Percentiles rank a stretch among this genome's conserved stretches.
Evolutionary conservation across 1,140 invertebrate genomes (phyloP).

Genomic region (Cyclina sinensis): DNA sequence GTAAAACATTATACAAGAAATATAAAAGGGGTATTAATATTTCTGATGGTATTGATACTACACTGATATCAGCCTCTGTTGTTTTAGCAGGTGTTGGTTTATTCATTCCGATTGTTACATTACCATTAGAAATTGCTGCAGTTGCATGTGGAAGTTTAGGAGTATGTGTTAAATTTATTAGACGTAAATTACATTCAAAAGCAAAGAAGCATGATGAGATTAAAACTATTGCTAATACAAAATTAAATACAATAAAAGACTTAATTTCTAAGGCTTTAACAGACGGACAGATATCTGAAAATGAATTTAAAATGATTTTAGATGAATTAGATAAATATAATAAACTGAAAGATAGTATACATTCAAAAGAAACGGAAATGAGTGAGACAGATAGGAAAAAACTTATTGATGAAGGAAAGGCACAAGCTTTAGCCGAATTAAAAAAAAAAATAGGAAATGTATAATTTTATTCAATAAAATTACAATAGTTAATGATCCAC

Average conservation of each 20-base stretch:
- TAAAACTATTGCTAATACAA: not conserved
- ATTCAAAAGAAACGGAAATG: not conserved
- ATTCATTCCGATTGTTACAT: not conserved
- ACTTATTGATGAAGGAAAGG: not conserved
- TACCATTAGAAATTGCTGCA: constrained; percentile 19
- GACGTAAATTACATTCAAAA: not conserved
- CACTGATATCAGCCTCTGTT: too few relatives aligned
- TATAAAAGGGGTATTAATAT: too few relatives aligned
- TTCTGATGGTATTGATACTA: too few relatives aligned
- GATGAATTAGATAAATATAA: constrained; percentile 24
- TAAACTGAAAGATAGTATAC: constrained; percentile 13
- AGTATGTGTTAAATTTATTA: not conserved
- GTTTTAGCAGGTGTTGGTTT: too few relatives aligned
- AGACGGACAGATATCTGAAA: not conserved
- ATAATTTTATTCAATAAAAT: constrained; percentile 22
- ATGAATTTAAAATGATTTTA: constrained; percentile 10
- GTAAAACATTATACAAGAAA: too few relatives aligned
- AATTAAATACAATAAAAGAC: not conserved
- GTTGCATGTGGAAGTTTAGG: too few relatives aligned
- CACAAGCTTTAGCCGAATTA: not conserved
- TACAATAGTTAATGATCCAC: not conserved
- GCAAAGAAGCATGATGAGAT: not conserved
- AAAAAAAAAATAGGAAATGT: constrained; percentile 5
- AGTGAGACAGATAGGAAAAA: constrained; percentile 7
- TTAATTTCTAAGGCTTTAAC: not conserved